These are phyloP conservation scores for Stenopsyche tienmushanensis DNA, from an alignment of 1,140 invertebrate genomes.

Conservation along the genomic window DNA sequence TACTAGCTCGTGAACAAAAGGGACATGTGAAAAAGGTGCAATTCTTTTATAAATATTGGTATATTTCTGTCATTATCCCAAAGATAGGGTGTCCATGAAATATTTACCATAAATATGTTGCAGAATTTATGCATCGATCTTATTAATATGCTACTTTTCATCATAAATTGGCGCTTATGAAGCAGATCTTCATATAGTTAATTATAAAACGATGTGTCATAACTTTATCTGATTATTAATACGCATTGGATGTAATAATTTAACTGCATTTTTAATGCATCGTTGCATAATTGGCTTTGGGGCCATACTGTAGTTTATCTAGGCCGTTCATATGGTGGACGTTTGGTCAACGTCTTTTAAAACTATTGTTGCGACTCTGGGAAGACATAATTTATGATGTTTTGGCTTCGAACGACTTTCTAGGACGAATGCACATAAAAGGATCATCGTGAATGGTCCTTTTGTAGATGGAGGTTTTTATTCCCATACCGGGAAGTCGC, in stretches of 20 bases:
- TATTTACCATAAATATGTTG: background rate
- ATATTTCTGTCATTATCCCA: background rate
- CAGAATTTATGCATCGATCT: too few relatives aligned
- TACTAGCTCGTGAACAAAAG: conserved; percentile 7
- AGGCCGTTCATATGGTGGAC: too few relatives aligned
- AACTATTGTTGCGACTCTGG: conserved; percentile 8
- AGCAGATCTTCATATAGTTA: too few relatives aligned
- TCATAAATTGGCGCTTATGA: too few relatives aligned
- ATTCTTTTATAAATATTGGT: background rate
- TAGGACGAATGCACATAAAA: conserved; percentile 15
- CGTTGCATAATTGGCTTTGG: too few relatives aligned
- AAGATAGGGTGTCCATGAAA: background rate
- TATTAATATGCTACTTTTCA: too few relatives aligned
- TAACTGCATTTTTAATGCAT: too few relatives aligned
- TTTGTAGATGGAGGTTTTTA: conserved; percentile 10
- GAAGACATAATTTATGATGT: conserved; percentile 22
- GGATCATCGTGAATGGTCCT: conserved; percentile 10
- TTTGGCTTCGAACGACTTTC: conserved; percentile 23
- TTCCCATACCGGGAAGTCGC: conserved; percentile 16
- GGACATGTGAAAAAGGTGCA: conserved; percentile 4
- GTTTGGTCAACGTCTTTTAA: background rate
- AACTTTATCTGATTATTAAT: too few relatives aligned
- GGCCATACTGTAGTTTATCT: too few relatives aligned
- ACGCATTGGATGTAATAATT: too few relatives aligned
- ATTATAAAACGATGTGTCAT: too few relatives aligned